These are phyloP conservation scores for Bagarius yarrelli DNA, from an alignment of 2,113 vertebrate species.

Conservation along the genomic window DNA sequence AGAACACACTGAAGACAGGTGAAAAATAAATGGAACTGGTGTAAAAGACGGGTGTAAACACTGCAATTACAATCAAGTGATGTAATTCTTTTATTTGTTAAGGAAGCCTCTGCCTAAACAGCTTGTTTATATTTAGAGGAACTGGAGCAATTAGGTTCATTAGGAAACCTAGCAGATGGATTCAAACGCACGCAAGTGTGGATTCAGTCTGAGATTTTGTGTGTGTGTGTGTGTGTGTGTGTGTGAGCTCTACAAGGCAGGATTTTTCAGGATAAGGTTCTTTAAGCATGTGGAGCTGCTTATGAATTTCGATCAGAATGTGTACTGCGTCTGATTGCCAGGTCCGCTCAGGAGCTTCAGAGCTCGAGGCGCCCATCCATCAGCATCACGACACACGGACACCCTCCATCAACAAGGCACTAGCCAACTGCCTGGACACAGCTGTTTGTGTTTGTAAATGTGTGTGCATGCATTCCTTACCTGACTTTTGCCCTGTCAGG, in stretches of 20 bases:
- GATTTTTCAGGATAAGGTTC: neutral
- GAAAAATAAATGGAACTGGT: neutral
- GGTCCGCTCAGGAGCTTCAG: conserved; percentile 54
- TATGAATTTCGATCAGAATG: neutral
- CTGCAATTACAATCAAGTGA: conserved; percentile 19
- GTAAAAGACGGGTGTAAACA: neutral
- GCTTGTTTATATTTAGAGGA: conserved; percentile 22
- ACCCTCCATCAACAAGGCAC: conserved; percentile 42
- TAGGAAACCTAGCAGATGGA: neutral
- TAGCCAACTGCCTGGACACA: conserved; percentile 30
- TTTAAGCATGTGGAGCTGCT: neutral
- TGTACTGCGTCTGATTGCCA: conserved; percentile 16
- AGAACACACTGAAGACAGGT: neutral
- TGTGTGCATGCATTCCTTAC: conserved; percentile 68
- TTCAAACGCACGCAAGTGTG: neutral
- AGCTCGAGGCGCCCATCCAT: conserved; percentile 35
- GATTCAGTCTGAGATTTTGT: neutral
- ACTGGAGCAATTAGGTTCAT: conserved; percentile 18
- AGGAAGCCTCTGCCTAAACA: neutral
- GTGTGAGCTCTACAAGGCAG: neutral
- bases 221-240: neutral
- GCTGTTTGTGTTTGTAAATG: conserved; percentile 45
- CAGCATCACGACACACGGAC: conserved; percentile 34
- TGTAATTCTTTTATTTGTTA: neutral
- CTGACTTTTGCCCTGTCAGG: conserved; percentile 70